These are phyloP conservation scores for Acrocephalus arundinaceus DNA, from an alignment of 2,113 vertebrate genomes.

Conservation along the genomic window DNA sequence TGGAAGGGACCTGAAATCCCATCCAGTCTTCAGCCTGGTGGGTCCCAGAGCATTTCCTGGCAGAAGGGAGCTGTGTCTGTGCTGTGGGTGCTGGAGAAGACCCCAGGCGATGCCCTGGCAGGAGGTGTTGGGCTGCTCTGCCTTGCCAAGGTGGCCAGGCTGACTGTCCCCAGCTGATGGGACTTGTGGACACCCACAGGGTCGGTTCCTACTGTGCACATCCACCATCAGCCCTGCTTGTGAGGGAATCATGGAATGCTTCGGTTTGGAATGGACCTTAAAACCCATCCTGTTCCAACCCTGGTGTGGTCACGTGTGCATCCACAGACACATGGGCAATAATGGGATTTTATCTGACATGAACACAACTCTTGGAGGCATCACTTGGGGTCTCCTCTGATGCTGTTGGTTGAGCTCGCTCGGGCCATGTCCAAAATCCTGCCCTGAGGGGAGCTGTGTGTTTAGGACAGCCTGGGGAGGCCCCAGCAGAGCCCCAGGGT, in stretches of 20 bases:
- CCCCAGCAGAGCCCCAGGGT: neutral
- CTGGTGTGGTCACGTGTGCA: fast-evolving
- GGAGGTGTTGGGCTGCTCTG: neutral
- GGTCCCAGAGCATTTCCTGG: neutral
- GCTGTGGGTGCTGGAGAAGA: neutral
- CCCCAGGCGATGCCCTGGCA: fast-evolving
- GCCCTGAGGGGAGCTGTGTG: neutral
- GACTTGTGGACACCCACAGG: fast-evolving
- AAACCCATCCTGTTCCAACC: fast-evolving
- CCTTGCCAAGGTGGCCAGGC: neutral
- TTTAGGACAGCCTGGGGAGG: neutral
- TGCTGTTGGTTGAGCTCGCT: fast-evolving
- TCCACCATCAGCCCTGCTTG: fast-evolving
- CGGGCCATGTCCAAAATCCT: fast-evolving
- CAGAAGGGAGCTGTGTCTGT: neutral
- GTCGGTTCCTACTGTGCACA: fast-evolving
- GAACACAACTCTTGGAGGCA: neutral
- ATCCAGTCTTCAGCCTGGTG: neutral
- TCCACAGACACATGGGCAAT: neutral
- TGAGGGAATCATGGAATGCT: neutral
- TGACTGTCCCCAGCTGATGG: neutral
- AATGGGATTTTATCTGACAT: neutral
- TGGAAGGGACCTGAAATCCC: neutral
- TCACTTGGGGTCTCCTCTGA: neutral
- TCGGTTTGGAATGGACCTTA: neutral